These are phyloP conservation scores for Oenanthe oenanthe DNA, from an alignment of 2,113 vertebrate species.

Conservation along the genomic window DNA sequence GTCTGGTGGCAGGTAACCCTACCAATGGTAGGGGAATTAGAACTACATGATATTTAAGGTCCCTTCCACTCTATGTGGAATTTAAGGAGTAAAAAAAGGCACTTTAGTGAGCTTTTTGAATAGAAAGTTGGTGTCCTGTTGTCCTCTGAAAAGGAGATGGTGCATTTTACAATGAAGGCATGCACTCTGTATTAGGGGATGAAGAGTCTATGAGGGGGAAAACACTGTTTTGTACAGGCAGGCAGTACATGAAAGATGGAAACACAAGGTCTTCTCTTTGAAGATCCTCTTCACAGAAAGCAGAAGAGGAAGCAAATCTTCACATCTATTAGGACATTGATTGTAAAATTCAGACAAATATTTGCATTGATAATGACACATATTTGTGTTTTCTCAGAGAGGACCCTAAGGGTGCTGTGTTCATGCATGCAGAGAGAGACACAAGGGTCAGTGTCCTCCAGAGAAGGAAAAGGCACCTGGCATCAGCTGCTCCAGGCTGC, in stretches of 20 bases:
- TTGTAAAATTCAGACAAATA: not conserved
- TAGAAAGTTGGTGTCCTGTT: not conserved
- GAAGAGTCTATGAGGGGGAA: not conserved
- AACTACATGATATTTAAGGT: not conserved
- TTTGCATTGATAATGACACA: not conserved
- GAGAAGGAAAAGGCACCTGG: not conserved
- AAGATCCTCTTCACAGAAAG: not conserved
- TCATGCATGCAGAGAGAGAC: not conserved
- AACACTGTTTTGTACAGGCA: not conserved
- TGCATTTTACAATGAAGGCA: not conserved
- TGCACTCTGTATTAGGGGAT: not conserved
- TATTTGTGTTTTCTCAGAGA: not conserved
- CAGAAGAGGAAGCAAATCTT: not conserved
- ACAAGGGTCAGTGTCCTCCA: not conserved
- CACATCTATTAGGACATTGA: not conserved
- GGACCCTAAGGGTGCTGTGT: not conserved
- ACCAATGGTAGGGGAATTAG: too few relatives aligned
- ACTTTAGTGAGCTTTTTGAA: not conserved
- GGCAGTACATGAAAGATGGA: not conserved
- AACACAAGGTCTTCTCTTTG: not conserved
- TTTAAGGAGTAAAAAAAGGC: slow-evolving; percentile 2
- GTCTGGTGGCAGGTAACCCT: not conserved
- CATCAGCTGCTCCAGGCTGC: not conserved
- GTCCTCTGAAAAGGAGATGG: not conserved
- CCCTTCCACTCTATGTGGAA: not conserved